Evolutionary conservation across 2,888 invertebrate genomes (phyloP).

Genomic region (Yponomeuta plumbellus): DNA sequence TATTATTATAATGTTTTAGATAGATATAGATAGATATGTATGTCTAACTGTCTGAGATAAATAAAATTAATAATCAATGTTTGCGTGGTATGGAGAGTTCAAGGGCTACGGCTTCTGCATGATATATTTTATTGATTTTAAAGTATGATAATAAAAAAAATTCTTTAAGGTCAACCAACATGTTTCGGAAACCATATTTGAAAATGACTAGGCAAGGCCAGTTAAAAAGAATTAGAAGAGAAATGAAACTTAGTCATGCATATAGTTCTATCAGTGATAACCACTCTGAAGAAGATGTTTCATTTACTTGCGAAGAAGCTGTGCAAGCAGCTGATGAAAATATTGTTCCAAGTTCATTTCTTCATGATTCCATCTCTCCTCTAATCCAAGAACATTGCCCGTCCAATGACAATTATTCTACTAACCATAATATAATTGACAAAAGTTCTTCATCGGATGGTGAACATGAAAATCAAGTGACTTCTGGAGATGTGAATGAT

Average conservation of each 20-base stretch:
- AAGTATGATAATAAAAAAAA: background rate
- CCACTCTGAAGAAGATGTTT: background rate
- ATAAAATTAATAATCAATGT: too few species aligned
- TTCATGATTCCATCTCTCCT: constrained; percentile 9
- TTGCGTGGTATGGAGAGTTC: too few species aligned
- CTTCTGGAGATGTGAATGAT: constrained; percentile 4
- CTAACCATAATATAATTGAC: constrained; percentile 13
- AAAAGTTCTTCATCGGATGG: constrained; percentile 12
- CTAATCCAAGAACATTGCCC: constrained; percentile 10
- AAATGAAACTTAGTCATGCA: background rate
- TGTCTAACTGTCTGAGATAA: too few species aligned
- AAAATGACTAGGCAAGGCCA: constrained; percentile 3
- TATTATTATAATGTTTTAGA: too few species aligned
- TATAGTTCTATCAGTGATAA: background rate
- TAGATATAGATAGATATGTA: too few species aligned
- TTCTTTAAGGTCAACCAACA: too few species aligned
- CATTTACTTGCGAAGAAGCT: background rate
- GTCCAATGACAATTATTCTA: constrained; percentile 12
- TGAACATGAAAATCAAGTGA: background rate
- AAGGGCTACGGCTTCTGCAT: too few species aligned
- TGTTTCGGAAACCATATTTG: constrained; percentile 5
- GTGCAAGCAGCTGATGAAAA: constrained; percentile 1
- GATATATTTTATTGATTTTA: constrained; percentile 2
- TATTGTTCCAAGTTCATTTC: constrained; percentile 11
- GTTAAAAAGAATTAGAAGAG: constrained; percentile 9